Conservation (phyloP, 2,113 vertebrate genomes). For the Nannospalax galili region DNA sequence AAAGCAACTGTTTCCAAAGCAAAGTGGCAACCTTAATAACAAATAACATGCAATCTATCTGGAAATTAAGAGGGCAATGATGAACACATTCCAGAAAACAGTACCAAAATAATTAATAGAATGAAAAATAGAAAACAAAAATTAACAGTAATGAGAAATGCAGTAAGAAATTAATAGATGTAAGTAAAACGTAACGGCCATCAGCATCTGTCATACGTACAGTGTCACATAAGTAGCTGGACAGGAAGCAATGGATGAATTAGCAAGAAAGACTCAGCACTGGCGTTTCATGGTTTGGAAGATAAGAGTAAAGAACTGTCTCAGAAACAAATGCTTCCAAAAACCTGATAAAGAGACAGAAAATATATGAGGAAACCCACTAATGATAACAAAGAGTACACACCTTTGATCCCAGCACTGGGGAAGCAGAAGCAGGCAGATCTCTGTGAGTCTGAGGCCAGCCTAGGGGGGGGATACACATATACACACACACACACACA, state of each 20-base stretch:
- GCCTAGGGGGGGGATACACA: too few relatives aligned
- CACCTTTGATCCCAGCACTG: too few relatives aligned
- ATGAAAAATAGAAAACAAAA: slow-evolving; percentile 8
- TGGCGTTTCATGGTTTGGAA: neutral
- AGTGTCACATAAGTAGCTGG: neutral
- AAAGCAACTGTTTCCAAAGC: neutral
- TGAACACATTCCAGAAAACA: neutral
- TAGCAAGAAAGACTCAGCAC: neutral
- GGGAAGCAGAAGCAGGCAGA: too few relatives aligned
- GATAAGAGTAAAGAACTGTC: neutral
- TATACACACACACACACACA: too few relatives aligned
- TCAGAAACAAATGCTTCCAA: neutral
- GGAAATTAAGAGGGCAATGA: neutral
- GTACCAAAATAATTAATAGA: neutral
- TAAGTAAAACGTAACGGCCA: neutral
- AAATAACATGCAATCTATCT: neutral
- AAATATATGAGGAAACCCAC: neutral
- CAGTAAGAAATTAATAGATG: neutral
- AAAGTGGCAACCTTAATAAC: neutral
- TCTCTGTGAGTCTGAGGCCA: too few relatives aligned
- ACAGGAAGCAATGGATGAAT: neutral
- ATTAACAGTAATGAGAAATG: neutral
- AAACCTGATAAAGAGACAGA: neutral
- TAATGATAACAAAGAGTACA: neutral
- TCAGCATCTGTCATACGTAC: too few relatives aligned